A percentile compares a stretch with the other conserved stretches of the same genome.
Conservation (phyloP, 2,113 vertebrate genomes). For the Malurus elegans region DNA sequence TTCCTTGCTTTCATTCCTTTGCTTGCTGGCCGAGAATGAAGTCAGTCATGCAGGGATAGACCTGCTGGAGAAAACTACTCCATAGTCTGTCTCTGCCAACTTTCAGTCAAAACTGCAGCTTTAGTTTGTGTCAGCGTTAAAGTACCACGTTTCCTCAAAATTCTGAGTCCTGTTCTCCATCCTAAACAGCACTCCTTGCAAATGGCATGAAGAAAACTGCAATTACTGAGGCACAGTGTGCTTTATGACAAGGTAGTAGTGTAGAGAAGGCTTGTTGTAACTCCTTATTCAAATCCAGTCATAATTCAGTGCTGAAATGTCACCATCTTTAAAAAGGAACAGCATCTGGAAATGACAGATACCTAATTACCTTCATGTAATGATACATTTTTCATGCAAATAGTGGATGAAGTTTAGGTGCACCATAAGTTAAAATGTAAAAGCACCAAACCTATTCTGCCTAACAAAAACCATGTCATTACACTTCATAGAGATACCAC, state of each 20-base stretch:
- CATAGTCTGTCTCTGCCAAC: not conserved
- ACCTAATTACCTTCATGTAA: slow-evolving; percentile 25
- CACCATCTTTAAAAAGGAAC: slow-evolving; percentile 5
- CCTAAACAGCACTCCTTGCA: not conserved
- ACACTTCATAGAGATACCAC: not conserved
- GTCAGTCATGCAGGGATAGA: not conserved
- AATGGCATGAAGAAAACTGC: not conserved
- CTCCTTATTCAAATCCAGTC: not conserved
- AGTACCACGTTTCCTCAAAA: not conserved
- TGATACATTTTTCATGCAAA: not conserved
- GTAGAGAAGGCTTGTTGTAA: not conserved
- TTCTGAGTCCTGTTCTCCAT: not conserved
- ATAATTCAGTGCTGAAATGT: slow-evolving; percentile 29
- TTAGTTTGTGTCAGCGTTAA: not conserved
- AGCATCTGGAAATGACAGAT: slow-evolving; percentile 22
- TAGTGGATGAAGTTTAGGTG: not conserved
- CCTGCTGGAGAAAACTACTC: not conserved
- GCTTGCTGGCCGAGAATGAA: not conserved
- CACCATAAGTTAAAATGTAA: not conserved
- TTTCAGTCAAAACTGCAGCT: not conserved
- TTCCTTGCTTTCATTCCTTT: not conserved
- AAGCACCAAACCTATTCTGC: not conserved
- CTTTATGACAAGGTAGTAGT: not conserved
- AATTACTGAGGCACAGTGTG: not conserved
- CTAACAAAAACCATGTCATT: not conserved